Evolutionary conservation across 2,888 invertebrate species (phyloP), one percentile per base, ranked within the genome.

Genomic region (Caenorhabditis sp.): DNA sequence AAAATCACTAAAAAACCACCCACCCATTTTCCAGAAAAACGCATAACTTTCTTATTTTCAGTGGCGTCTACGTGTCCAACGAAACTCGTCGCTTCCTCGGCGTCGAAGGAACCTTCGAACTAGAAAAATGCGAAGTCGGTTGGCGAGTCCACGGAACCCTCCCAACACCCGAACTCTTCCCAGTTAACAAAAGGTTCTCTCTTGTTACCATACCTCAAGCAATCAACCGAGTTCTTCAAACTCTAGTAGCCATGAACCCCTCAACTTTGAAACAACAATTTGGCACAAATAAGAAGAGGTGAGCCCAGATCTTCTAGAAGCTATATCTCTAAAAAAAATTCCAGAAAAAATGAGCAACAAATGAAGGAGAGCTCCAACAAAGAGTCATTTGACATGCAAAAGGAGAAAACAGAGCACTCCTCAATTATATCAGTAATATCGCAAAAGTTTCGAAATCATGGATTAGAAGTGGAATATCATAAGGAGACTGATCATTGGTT

Each of bases 401-500:
- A 67, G 20, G 59, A 70, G 43, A 75, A 65, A 36, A 52, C 20
- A 3, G 59, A 63, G 36, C 67, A 64, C 8, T 64, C 67, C 12
- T 63, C 70, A 8, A 70, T 70, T 27, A 70, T 75, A 3, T 67
- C 70, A 1, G 5, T 43, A n/a, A 12, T 74, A 7, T 63, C 57
- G 12, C 74, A 70, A 49, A 21, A 26, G 31, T 74, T 74, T 50
- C 59, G 67, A 25, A 74, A 74, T 36, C 49, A 43, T 1, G 65
- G 64, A 63, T 38, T 74, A 20, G 74, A 74, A 58, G 12, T 59
- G 10, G 74, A 74, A 71, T 86, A 81, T 64, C 85, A 87, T 65
- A 80, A 82, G 43, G 85, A 86, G 67, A 83, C 85, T 70, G 86
- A 86, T 67, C 81, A 85, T 53, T 86, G 86, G 85, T 83, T 86